These are phyloP conservation scores for Vulpes vulpes DNA, from an alignment of 2,113 vertebrate genomes.

Conservation along the genomic window DNA sequence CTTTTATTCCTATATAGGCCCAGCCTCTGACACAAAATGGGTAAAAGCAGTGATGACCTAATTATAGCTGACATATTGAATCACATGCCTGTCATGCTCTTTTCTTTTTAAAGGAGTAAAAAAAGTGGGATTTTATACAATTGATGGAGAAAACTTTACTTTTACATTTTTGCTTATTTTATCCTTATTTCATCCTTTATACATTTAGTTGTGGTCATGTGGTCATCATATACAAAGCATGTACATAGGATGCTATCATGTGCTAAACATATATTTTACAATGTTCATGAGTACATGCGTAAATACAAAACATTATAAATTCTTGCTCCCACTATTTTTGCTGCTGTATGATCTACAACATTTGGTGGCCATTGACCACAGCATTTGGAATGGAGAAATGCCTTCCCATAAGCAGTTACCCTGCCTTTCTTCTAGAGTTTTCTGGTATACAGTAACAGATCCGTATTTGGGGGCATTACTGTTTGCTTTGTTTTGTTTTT, in stretches of 20 bases:
- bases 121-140: not conserved
- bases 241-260: not conserved
- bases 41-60: slow-evolving; percentile 7
- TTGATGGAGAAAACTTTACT: not conserved
- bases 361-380: not conserved
- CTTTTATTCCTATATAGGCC: slow-evolving; percentile 18
- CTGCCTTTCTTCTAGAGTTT: slow-evolving; percentile 25
- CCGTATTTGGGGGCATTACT: too few relatives aligned
- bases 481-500: not conserved
- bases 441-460: not conserved
- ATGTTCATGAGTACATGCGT: not conserved
- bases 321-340: not conserved
- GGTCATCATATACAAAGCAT: not conserved
- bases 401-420: not conserved
- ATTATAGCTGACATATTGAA: not conserved
- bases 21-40: not conserved
- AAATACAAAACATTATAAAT: not conserved
- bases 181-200: not conserved
- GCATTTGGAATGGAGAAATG: not conserved
- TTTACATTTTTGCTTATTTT: not conserved
- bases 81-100: not conserved
- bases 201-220: not conserved
- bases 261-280: not conserved
- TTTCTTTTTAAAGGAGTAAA: not conserved
- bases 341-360: not conserved